Conservation (phyloP, 1,140 invertebrate species). For the Brachionus calyciflorus region DNA sequence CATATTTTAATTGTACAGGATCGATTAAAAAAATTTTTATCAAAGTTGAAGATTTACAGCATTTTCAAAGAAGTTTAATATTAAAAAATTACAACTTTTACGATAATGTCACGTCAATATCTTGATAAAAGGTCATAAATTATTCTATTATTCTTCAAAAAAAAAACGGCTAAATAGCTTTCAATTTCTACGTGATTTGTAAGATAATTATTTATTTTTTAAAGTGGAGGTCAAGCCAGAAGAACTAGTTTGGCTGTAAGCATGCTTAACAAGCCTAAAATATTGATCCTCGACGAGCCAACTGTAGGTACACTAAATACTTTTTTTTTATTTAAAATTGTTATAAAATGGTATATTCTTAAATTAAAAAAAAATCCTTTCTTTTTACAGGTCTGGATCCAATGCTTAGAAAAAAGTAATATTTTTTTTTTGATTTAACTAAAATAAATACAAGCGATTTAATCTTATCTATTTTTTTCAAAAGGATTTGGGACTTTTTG, state of each 20-base stretch:
- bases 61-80: no score
- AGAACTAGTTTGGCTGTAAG: conserved; percentile 86
- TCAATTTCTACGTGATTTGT: no score
- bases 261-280: conserved; percentile 83
- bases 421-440: conserved; percentile 38
- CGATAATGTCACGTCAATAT: no score
- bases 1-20: no score
- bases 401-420: conserved; percentile 76
- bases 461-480: conserved; percentile 51
- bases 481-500: conserved; percentile 85
- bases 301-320: conserved; percentile 82
- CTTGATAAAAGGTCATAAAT: no score
- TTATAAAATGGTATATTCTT: no score
- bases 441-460: neutral
- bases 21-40: no score
- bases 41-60: no score
- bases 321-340: neutral
- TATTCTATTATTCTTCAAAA: no score
- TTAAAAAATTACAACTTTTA: no score
- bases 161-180: no score
- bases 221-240: conserved; percentile 83
- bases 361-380: no score
- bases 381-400: conserved; percentile 69
- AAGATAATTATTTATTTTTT: conserved; percentile 64
- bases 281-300: conserved; percentile 92